These are phyloP conservation scores for Cydia pomonella DNA, from an alignment of 1,140 invertebrate species.

Conservation along the genomic window DNA sequence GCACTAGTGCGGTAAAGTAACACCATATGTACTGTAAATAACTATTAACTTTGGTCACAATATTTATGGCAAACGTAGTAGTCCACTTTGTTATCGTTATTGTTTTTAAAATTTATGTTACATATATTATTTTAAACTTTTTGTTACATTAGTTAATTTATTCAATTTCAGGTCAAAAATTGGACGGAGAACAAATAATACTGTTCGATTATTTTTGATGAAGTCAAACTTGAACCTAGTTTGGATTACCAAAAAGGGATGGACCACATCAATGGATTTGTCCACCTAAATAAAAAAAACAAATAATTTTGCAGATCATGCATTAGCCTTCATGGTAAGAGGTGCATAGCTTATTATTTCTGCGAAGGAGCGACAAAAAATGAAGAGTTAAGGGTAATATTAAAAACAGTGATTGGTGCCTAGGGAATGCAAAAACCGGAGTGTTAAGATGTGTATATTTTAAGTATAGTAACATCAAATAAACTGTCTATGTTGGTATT, in stretches of 20 bases:
- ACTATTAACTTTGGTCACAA: too few species aligned
- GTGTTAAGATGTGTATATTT: too few species aligned
- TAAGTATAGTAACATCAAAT: too few species aligned
- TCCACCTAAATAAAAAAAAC: slow-evolving; percentile 36
- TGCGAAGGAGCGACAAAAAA: not conserved
- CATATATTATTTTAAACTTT: not conserved
- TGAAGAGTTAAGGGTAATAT: not conserved
- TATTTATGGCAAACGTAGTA: too few species aligned
- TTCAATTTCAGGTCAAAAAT: slow-evolving; percentile 27
- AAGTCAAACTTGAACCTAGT: slow-evolving; percentile 35
- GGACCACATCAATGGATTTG: slow-evolving; percentile 44
- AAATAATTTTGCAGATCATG: slow-evolving; percentile 43
- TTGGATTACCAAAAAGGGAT: slow-evolving; percentile 35
- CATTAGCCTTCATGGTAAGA: slow-evolving; percentile 46
- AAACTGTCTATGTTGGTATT: too few species aligned
- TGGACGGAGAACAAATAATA: slow-evolving; percentile 40
- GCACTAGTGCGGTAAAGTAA: too few species aligned
- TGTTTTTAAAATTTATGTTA: not conserved
- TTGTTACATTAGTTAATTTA: not conserved
- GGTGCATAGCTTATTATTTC: slow-evolving; percentile 44
- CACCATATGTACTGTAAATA: too few species aligned
- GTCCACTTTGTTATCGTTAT: too few species aligned
- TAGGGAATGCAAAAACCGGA: too few species aligned
- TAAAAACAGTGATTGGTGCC: not conserved
- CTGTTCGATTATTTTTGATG: slow-evolving; percentile 45